Evolutionary conservation across 2,888 invertebrate genomes (phyloP).

Genomic region (Amblyteles armatorius): DNA sequence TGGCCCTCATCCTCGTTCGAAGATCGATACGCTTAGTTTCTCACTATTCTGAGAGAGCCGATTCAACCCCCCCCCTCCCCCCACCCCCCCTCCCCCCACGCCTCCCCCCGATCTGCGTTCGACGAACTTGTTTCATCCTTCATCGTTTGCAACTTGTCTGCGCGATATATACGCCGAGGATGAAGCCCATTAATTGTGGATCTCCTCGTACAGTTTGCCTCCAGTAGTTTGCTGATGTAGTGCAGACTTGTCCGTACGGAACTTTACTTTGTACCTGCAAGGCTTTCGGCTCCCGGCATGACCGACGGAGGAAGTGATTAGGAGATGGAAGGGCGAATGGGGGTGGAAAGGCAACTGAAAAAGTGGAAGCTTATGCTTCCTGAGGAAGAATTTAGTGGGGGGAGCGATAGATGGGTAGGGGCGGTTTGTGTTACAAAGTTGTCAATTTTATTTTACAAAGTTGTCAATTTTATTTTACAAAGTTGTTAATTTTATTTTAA

Average conservation of each 20-base stretch:
- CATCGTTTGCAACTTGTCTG: constrained; percentile 54
- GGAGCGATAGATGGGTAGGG: too few relatives aligned
- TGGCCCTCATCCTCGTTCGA: constrained; percentile 6
- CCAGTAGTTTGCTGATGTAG: neutral
- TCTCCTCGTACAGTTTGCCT: constrained; percentile 24
- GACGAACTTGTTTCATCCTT: constrained; percentile 53
- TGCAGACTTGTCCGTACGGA: neutral
- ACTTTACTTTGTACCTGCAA: neutral
- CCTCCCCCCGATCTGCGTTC: constrained; percentile 12
- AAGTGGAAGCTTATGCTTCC: constrained; percentile 25
- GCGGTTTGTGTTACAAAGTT: too few relatives aligned
- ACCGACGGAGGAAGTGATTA: neutral
- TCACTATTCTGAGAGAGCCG: constrained; percentile 30
- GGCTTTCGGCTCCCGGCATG: neutral
- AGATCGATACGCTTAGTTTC: constrained; percentile 60
- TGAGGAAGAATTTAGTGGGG: neutral
- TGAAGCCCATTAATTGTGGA: constrained; percentile 50
- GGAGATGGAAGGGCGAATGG: too few relatives aligned
- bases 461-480: too few relatives aligned
- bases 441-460: too few relatives aligned
- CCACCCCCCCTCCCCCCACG: neutral
- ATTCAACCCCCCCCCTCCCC: neutral
- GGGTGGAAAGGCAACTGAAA: neutral
- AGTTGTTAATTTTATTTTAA: too few relatives aligned
- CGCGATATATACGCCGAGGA: constrained; percentile 25